Percentiles rank a stretch among this genome's conserved stretches.
Conservation (phyloP, 2,888 invertebrate genomes). For the Caradrina clavipalpis region DNA sequence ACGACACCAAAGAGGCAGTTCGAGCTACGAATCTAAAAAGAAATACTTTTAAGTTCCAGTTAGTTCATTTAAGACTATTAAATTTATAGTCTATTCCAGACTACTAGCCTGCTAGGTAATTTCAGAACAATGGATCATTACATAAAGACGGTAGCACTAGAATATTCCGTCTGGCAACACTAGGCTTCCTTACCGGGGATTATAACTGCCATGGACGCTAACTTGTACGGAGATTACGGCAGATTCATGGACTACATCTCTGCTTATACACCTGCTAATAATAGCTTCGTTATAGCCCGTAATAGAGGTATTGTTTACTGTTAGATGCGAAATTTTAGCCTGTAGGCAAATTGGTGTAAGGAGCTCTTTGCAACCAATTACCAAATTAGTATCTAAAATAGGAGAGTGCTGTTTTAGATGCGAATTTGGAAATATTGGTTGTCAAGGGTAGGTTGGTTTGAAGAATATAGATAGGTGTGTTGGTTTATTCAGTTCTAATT, state of each 20-base stretch:
- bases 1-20: too few relatives aligned
- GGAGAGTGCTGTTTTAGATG: too few relatives aligned
- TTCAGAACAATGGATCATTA: neutral
- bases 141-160: conserved; percentile 1
- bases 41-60: too few relatives aligned
- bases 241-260: conserved; percentile 30
- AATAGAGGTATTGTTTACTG: conserved; percentile 3
- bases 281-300: conserved; percentile 3
- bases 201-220: conserved; percentile 10
- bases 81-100: too few relatives aligned
- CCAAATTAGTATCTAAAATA: too few relatives aligned
- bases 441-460: too few relatives aligned
- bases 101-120: neutral
- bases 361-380: too few relatives aligned
- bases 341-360: neutral
- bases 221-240: conserved; percentile 24
- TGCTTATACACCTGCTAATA: conserved; percentile 29
- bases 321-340: neutral
- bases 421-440: too few relatives aligned
- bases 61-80: too few relatives aligned
- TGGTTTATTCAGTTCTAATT: too few relatives aligned
- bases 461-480: too few relatives aligned
- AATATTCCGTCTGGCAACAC: conserved; percentile 27
- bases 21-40: too few relatives aligned
- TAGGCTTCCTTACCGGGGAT: conserved; percentile 12